Evolutionary conservation across 2,888 invertebrate genomes (phyloP).

Genomic region (Apotomis capreana): DNA sequence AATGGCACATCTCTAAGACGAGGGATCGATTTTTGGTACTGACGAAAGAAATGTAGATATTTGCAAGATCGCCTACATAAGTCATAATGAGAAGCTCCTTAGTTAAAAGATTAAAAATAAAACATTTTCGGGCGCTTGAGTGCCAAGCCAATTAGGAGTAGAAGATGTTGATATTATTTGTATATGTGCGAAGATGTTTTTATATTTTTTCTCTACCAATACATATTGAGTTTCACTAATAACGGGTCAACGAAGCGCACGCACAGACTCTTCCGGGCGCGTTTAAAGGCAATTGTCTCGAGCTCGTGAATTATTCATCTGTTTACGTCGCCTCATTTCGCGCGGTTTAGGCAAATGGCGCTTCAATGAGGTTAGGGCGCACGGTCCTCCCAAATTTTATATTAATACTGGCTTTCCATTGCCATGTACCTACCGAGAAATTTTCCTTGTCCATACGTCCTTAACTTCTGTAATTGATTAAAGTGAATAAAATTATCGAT

Average conservation of each 20-base stretch:
- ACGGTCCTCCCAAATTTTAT: conserved; percentile 12
- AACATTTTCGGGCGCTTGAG: too few relatives aligned
- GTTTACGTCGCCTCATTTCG: conserved; percentile 26
- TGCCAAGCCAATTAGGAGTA: too few relatives aligned
- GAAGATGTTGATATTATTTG: too few relatives aligned
- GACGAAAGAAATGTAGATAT: too few relatives aligned
- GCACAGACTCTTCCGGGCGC: conserved; percentile 12
- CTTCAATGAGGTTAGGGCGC: conserved; percentile 13
- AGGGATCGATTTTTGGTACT: too few relatives aligned
- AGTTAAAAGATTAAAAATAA: too few relatives aligned
- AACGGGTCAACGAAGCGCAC: neutral
- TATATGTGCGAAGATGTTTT: too few relatives aligned
- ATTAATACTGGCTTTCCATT: neutral
- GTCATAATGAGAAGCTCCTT: too few relatives aligned
- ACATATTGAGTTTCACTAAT: neutral
- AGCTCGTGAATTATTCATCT: conserved; percentile 38
- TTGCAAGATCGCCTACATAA: too few relatives aligned
- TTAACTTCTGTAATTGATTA: too few relatives aligned
- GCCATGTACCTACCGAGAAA: neutral
- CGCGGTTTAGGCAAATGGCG: conserved; percentile 36
- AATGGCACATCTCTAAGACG: too few relatives aligned
- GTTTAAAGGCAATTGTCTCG: conserved; percentile 40
- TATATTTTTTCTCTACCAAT: neutral
- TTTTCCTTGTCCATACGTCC: neutral
- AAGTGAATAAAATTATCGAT: too few relatives aligned